phyloP scores from a whole-genome alignment of 2,797 vertebrate genomes.

The Galagoides demidoff region DNA sequence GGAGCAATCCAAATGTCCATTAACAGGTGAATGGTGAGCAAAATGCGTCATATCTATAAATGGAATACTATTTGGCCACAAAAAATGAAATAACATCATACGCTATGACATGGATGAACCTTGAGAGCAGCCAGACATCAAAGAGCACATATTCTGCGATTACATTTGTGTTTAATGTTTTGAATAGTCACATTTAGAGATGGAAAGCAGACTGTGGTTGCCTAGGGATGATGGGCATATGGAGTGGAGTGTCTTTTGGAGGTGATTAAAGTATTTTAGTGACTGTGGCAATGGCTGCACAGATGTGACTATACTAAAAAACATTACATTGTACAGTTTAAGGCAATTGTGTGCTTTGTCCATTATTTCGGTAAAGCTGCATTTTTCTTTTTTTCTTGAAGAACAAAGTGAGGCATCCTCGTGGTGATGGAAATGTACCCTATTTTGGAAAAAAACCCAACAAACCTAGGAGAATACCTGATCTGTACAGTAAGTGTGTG shows the following conservation, averaged over 20 bases:
- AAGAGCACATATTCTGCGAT: background rate
- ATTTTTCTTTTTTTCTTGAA: background rate
- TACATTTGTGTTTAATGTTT: background rate
- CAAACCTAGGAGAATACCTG: background rate
- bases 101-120: background rate
- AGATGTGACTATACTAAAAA: background rate
- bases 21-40: background rate
- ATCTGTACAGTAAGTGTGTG: background rate
- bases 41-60: background rate
- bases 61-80: background rate
- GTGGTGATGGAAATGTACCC: background rate
- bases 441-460: background rate
- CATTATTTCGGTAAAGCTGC: background rate
- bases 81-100: background rate
- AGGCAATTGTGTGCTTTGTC: background rate
- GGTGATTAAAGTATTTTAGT: background rate
- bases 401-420: background rate
- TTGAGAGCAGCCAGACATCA: background rate
- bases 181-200: background rate
- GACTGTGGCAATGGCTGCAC: background rate
- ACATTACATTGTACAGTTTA: background rate
- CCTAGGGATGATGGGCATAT: background rate
- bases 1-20: background rate
- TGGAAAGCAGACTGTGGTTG: background rate
- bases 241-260: background rate